Evolutionary conservation across 2,113 vertebrate genomes (phyloP).

Genomic region (Balaeniceps rex): DNA sequence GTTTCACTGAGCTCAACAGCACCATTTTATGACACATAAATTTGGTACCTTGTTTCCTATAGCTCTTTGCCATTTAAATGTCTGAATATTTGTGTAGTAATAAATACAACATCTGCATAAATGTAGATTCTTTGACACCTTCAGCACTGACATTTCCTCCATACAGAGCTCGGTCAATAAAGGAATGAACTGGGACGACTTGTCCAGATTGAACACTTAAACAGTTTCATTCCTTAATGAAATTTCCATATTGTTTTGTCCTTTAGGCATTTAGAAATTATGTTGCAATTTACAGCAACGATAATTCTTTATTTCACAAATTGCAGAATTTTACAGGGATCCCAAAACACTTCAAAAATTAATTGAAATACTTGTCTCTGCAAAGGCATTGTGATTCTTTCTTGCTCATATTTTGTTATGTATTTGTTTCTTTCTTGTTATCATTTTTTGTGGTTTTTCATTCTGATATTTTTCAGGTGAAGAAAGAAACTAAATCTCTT

Average conservation of each 20-base stretch:
- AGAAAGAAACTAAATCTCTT: slow-evolving; percentile 33
- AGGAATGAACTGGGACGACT: neutral
- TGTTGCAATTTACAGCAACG: neutral
- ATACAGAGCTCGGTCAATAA: neutral
- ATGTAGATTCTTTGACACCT: neutral
- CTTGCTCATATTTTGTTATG: slow-evolving; percentile 16
- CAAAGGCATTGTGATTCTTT: slow-evolving; percentile 10
- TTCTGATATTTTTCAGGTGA: slow-evolving; percentile 33
- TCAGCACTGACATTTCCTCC: neutral
- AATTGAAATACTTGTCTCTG: slow-evolving; percentile 28
- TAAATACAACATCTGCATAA: neutral
- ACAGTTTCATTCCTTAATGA: slow-evolving; percentile 2
- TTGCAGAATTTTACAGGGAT: slow-evolving; percentile 31
- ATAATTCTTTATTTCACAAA: slow-evolving; percentile 63
- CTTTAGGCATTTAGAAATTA: slow-evolving; percentile 26
- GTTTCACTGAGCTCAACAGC: neutral
- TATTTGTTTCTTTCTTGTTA: slow-evolving; percentile 22
- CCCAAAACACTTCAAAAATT: slow-evolving; percentile 57
- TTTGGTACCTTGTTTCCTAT: neutral
- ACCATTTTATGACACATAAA: neutral
- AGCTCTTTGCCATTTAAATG: neutral
- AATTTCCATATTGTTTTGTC: slow-evolving; percentile 31
- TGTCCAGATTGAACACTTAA: neutral
- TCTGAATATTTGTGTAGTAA: neutral
- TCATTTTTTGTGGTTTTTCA: neutral